phyloP scores from a whole-genome alignment of 2,113 vertebrate species.

The Myanophis thanlyinensis region DNA sequence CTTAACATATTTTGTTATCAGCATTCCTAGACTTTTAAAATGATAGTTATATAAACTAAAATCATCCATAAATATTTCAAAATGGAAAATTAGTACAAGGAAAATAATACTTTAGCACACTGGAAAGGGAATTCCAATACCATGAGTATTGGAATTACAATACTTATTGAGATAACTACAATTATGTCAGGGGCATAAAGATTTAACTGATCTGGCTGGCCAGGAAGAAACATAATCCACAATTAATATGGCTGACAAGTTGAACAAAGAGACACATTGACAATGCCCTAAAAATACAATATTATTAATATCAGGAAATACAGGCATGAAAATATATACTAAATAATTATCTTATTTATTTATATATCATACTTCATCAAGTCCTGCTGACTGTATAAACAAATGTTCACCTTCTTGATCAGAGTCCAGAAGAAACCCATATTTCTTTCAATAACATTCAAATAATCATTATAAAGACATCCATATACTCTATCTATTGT shows the following conservation, averaged over 20 bases:
- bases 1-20: conserved; percentile 31
- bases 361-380: background rate
- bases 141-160: too few relatives aligned
- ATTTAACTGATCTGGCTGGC: background rate
- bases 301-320: background rate
- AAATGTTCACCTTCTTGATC: background rate
- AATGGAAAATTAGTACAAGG: conserved; percentile 30
- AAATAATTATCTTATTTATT: background rate
- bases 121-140: conserved; percentile 14
- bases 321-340: background rate
- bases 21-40: conserved; percentile 26
- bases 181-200: conserved; percentile 23
- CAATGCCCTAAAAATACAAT: background rate
- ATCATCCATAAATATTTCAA: conserved; percentile 14
- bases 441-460: background rate
- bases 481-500: background rate
- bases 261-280: too few relatives aligned
- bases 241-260: background rate
- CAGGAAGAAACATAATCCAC: background rate
- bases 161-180: too few relatives aligned
- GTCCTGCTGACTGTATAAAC: background rate
- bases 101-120: conserved; percentile 2
- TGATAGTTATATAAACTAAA: conserved; percentile 36
- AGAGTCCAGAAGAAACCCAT: background rate
- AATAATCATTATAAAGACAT: background rate